phyloP scores from a whole-genome alignment of 1,140 invertebrate species.

The Dufourea novaeangliae region DNA sequence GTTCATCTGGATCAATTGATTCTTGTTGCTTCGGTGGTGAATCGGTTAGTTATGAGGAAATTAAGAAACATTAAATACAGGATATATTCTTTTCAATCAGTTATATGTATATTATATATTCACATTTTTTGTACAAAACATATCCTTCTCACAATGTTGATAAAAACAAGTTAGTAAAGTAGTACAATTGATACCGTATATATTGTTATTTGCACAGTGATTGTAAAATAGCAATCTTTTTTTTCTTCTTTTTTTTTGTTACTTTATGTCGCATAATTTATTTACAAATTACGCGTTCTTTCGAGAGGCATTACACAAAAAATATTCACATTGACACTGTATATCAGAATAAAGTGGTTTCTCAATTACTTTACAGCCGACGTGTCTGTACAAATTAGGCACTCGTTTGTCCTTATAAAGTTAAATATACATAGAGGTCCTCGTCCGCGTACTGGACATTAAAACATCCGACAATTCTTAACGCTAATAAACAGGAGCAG shows the following conservation, averaged over 20 bases:
- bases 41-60: too few species aligned
- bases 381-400: slow-evolving; percentile 81
- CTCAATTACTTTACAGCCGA: slow-evolving; percentile 76
- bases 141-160: slow-evolving; percentile 25
- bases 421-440: slow-evolving; percentile 72
- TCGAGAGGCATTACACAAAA: neutral
- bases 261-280: slow-evolving; percentile 16
- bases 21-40: too few species aligned
- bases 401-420: slow-evolving; percentile 74
- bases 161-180: slow-evolving; percentile 44
- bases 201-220: slow-evolving; percentile 22
- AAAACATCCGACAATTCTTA: slow-evolving; percentile 77
- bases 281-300: slow-evolving; percentile 33
- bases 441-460: slow-evolving; percentile 58
- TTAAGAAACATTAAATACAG: too few species aligned
- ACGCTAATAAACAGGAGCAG: slow-evolving; percentile 73
- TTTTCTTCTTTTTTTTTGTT: neutral
- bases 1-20: too few species aligned
- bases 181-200: slow-evolving; percentile 28
- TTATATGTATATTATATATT: slow-evolving; percentile 48
- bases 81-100: slow-evolving; percentile 7
- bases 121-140: slow-evolving; percentile 53
- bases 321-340: neutral
- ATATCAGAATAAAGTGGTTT: slow-evolving; percentile 68
- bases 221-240: slow-evolving; percentile 33